Conservation (phyloP, 2,888 invertebrate species). For the Lasioglossum figueresi region DNA sequence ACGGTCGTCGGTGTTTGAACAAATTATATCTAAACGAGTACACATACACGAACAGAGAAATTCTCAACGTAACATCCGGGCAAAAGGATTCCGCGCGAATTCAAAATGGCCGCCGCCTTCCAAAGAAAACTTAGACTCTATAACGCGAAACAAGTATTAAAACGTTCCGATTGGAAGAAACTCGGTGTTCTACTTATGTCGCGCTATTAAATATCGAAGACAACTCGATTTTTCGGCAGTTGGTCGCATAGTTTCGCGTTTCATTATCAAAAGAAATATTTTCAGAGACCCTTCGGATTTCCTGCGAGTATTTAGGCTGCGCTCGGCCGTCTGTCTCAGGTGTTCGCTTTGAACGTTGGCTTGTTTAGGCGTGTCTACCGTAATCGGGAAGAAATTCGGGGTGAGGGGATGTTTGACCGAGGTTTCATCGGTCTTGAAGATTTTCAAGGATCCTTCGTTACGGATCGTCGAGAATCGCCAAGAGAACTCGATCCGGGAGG, state of each 20-base stretch:
- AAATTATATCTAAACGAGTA: conserved; percentile 13
- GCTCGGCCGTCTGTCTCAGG: not conserved
- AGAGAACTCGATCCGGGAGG: conserved; percentile 12
- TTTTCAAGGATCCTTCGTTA: conserved; percentile 40
- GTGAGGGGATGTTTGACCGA: not conserved
- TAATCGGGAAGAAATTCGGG: conserved; percentile 2
- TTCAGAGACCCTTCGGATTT: not conserved
- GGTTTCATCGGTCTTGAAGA: conserved; percentile 34
- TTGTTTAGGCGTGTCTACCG: not conserved
- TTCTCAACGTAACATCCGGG: not conserved
- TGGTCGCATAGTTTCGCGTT: conserved; percentile 57
- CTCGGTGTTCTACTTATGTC: conserved; percentile 46
- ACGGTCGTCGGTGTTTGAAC: not conserved
- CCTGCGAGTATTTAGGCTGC: conserved; percentile 23
- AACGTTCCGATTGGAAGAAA: conserved; percentile 6
- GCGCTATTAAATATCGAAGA: conserved; percentile 54
- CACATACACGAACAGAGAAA: not conserved
- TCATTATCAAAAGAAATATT: conserved; percentile 54
- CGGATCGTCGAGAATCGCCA: conserved; percentile 44
- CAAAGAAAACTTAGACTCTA: not conserved
- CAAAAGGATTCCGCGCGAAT: not conserved
- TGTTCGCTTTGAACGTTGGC: not conserved
- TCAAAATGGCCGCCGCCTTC: not conserved
- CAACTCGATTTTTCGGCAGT: conserved; percentile 67
- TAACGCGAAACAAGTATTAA: not conserved